Base-by-base conservation (phyloP, 1,140 invertebrate species). In the Drosophila hydei region DNA sequence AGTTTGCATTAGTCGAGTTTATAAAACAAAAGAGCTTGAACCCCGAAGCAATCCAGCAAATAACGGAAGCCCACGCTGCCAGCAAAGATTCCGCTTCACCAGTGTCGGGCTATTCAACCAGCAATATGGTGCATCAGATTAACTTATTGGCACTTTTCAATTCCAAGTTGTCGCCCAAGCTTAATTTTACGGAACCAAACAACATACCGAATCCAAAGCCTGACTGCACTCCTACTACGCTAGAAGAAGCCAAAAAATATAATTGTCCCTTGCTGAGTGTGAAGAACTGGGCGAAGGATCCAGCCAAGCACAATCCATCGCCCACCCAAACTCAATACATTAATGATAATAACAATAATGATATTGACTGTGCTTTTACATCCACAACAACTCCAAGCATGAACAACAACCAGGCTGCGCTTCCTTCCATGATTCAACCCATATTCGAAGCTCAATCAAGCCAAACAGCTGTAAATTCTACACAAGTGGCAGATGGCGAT, bases 251-350 rank as follows among this genome's bases (percentile, higher is more conserved):
- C 12, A 75, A 68, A 19, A 76, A 83, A 45, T 76, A 51, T 3
- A 78, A 63, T 9, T 72, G 73, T 11, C 84, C 83, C 27, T 19
- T 83, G 50, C 48, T 91, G 6, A 90, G 75, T 64, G 90, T 93
- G 61, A 63, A 94, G 92, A 91, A 93, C 90, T 50, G 92, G 92
- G 65, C 93, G 91, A 90, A 93, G 36, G 81, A 90, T 69, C 87
- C 87, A 38, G 79, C 87, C 50, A 87, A 90, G 19, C 55, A 64
- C 9, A 33, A 6, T 2, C 16, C 38, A 40, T 72, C 85, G 16
- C 83, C 19, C 6, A 38, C 25, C 14, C 72, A 63, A 14, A 16
- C 51, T 0, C 75, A 61, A 58, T 91, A 67, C 14, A 67, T 63
- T 19, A 81, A 79, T 30, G 77, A 84, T 21, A 74, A 76, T n/a